phyloP scores from a whole-genome alignment of 2,113 vertebrate genomes.

The Laticauda laticaudata region DNA sequence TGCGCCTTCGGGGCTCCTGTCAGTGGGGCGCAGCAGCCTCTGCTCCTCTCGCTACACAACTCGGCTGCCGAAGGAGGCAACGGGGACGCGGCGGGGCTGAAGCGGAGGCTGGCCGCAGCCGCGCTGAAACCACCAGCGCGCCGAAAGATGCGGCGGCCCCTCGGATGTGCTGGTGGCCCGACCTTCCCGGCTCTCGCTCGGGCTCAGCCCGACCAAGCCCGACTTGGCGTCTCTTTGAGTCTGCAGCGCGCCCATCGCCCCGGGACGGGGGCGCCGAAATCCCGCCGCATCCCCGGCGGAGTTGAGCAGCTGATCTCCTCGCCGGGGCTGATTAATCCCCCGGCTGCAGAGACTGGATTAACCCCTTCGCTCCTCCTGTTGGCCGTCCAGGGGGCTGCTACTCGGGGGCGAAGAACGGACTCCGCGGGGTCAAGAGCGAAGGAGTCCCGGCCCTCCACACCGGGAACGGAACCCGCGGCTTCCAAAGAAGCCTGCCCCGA shows the following conservation, averaged over 20 bases:
- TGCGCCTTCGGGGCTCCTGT: conserved; percentile 16
- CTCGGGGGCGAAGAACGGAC: neutral
- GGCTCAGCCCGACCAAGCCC: neutral
- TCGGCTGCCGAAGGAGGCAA: neutral
- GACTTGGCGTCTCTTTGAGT: conserved; percentile 12
- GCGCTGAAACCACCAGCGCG: conserved; percentile 16
- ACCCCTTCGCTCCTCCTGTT: neutral
- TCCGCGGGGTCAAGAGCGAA: neutral
- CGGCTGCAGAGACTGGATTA: neutral
- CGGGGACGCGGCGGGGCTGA: neutral
- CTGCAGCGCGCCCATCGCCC: neutral
- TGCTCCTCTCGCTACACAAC: neutral
- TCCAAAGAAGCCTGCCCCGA: conserved; percentile 1
- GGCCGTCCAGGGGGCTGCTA: neutral
- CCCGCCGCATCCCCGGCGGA: neutral
- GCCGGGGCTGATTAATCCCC: neutral
- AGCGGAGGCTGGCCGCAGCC: neutral
- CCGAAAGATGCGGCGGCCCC: neutral
- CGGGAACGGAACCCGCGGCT: conserved; percentile 21
- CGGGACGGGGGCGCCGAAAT: neutral
- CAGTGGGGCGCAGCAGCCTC: neutral
- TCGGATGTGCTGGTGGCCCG: neutral
- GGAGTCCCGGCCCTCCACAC: neutral
- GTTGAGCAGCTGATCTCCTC: neutral
- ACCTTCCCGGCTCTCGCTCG: neutral